Percentiles rank a stretch among this genome's conserved stretches.
These are phyloP conservation scores for Pasiphila rectangulata DNA, from an alignment of 2,888 invertebrate genomes.

Conservation along the genomic window DNA sequence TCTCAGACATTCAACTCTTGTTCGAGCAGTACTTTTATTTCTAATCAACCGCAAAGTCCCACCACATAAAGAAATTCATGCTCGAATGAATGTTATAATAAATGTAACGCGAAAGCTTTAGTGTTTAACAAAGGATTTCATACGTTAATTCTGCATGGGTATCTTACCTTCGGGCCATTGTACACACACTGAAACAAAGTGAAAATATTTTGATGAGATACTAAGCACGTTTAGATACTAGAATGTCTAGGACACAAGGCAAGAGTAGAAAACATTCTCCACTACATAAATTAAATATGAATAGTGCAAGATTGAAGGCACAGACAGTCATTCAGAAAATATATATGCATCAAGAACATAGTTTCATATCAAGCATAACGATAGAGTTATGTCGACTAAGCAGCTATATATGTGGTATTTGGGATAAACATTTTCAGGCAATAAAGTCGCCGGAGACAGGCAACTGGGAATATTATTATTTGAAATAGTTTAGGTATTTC, in stretches of 20 bases:
- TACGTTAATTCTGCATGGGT: conserved; percentile 39
- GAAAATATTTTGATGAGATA: conserved; percentile 34
- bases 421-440: conserved; percentile 47
- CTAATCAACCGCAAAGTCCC: conserved; percentile 68
- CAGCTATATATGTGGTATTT: conserved; percentile 22
- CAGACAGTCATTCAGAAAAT: conserved; percentile 63
- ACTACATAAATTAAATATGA: conserved; percentile 64
- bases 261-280: conserved; percentile 69
- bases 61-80: conserved; percentile 74
- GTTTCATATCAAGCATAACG: conserved; percentile 20
- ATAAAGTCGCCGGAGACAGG: conserved; percentile 63
- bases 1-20: conserved; percentile 56
- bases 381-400: conserved; percentile 23
- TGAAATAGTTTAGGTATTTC: not conserved
- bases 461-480: conserved; percentile 23
- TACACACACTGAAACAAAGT: conserved; percentile 91
- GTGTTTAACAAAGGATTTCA: conserved; percentile 47
- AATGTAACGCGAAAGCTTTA: conserved; percentile 69
- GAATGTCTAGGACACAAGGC: conserved; percentile 60
- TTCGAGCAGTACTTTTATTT: conserved; percentile 58
- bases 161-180: conserved; percentile 94
- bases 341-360: conserved; percentile 21
- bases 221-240: conserved; percentile 9
- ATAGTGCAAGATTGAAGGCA: conserved; percentile 66
- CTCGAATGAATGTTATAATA: conserved; percentile 73